Evolutionary conservation across 1,140 invertebrate species (phyloP), one percentile per base, ranked within the genome.

Genomic region (Scaptodrosophila lebanonensis): DNA sequence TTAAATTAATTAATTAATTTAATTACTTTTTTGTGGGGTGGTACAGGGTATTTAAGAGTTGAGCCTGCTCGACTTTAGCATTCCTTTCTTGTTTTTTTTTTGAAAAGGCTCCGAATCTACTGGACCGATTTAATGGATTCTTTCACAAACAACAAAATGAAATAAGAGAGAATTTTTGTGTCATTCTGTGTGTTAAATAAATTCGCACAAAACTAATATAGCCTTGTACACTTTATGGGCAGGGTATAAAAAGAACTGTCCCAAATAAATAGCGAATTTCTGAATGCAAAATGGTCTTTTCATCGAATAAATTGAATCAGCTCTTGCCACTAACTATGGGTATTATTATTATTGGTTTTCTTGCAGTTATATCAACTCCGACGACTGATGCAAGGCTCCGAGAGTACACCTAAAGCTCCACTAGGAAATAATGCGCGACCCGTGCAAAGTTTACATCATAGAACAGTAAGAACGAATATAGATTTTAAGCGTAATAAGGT

Each of bases 401-500:
- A 92, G 83, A 90, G 91, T 70, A 91, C 92, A 35, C 94, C 95
- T 12, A 97, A 97, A 85, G 95, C 95, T 16, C 95, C 95, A 5
- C 91, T 98, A 86, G 95, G 94, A 45, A 97, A 97, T 90, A 98
- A 98, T 89, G 95, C 95, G 49, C 91, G 97, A 53, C 97, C 97
- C 9, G 89, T 95, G 16, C 95, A 97, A 88, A 92, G 92, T 43
- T 90, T 98, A 51, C 93, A 98, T 88, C 93, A 97, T 85, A 92
- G 97, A 77, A 95, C 96, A 30, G 92, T 99, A 61, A 91, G 97
- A 79, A 99, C 97, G 52, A 99, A 99, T 87, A 98, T 99, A 85
- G 96, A 98, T 89, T 97, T 98, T 89, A 93, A 91, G 73, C 92
- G 91, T 65, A 87, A 86, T 64, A 88, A 89, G 89, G 91, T 92